phyloP scores from a whole-genome alignment of 2,888 invertebrate genomes.

The Chouioia cunea region DNA sequence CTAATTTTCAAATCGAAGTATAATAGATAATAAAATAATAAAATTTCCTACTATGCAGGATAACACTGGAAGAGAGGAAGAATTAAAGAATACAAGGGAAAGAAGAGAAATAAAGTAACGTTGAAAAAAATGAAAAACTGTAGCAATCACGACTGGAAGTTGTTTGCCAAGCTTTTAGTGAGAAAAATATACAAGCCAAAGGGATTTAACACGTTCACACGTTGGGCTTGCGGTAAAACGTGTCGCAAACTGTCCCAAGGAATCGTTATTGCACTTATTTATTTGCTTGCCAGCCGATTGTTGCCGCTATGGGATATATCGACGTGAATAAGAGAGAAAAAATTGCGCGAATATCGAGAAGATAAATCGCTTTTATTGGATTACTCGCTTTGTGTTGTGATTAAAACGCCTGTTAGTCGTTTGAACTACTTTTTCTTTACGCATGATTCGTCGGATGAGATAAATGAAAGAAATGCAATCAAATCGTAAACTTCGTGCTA shows the following conservation, averaged over 20 bases:
- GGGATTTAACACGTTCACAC: conserved; percentile 23
- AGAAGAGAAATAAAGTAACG: background rate
- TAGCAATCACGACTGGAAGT: conserved; percentile 36
- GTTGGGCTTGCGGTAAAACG: background rate
- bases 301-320: conserved; percentile 15
- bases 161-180: conserved; percentile 40
- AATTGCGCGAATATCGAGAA: background rate
- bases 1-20: background rate
- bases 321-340: background rate
- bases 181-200: conserved; percentile 26
- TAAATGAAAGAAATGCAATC: too few species aligned
- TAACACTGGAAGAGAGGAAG: too few species aligned
- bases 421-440: conserved; percentile 25
- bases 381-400: too few species aligned
- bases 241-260: conserved; percentile 11
- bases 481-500: conserved; percentile 23
- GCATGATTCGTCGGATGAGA: too few species aligned
- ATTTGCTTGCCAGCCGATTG: conserved; percentile 14
- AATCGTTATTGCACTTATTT: conserved; percentile 42
- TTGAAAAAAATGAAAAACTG: conserved; percentile 33
- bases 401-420: conserved; percentile 30
- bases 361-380: conserved; percentile 8
- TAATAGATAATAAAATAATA: too few species aligned
- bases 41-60: too few species aligned
- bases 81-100: background rate